phyloP scores from a whole-genome alignment of 2,888 invertebrate species.

The Allygus modestus region DNA sequence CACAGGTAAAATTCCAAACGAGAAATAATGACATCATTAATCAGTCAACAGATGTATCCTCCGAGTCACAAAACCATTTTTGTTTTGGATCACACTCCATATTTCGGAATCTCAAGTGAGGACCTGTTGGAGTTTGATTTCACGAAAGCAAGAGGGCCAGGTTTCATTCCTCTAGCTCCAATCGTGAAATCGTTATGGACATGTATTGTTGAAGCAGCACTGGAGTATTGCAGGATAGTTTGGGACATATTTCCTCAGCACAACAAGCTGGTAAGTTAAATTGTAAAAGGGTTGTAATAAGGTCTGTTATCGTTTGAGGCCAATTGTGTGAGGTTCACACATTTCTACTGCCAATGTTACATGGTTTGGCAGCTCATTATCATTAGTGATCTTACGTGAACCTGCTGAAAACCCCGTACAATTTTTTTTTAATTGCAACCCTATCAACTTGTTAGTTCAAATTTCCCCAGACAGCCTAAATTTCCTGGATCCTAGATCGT shows the following conservation, averaged over 20 bases:
- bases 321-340: too few relatives aligned
- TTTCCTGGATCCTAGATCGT: too few relatives aligned
- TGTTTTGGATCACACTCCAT: conserved; percentile 95
- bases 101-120: conserved; percentile 91
- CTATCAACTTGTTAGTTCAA: too few relatives aligned
- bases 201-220: conserved; percentile 94
- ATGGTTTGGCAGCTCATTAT: too few relatives aligned
- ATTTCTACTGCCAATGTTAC: too few relatives aligned
- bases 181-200: conserved; percentile 98
- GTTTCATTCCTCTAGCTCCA: conserved; percentile 87
- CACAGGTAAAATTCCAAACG: too few relatives aligned
- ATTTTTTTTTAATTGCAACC: too few relatives aligned
- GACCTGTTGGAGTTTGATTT: conserved; percentile 91
- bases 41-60: conserved; percentile 78
- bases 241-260: conserved; percentile 96
- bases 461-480: too few relatives aligned
- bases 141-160: conserved; percentile 82
- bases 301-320: too few relatives aligned
- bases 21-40: conserved; percentile 27
- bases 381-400: too few relatives aligned
- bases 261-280: conserved; percentile 84
- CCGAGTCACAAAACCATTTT: conserved; percentile 97
- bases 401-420: too few relatives aligned
- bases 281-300: too few relatives aligned
- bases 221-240: conserved; percentile 97